These are phyloP conservation scores for Syrrhaptes paradoxus DNA, from an alignment of 2,113 vertebrate species.

Conservation along the genomic window DNA sequence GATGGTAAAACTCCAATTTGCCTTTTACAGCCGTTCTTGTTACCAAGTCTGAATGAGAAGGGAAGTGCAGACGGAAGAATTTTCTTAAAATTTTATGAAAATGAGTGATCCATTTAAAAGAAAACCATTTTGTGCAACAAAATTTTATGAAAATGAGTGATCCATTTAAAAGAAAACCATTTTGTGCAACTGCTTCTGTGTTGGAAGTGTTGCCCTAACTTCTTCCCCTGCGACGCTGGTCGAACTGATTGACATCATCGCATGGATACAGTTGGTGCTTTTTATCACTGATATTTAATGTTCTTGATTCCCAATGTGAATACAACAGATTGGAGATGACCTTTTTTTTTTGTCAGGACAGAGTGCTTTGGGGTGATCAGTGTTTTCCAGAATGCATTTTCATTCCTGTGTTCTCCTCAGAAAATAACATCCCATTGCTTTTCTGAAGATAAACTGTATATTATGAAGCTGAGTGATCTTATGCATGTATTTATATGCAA, in stretches of 20 bases:
- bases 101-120: neutral
- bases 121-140: neutral
- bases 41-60: neutral
- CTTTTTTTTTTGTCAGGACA: neutral
- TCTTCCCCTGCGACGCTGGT: neutral
- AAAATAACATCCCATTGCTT: neutral
- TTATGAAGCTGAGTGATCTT: neutral
- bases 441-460: neutral
- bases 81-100: neutral
- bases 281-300: neutral
- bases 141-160: neutral
- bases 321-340: neutral
- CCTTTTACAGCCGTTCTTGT: neutral
- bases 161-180: neutral
- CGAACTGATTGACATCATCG: neutral
- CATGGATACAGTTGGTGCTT: neutral
- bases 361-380: neutral
- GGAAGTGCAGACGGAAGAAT: neutral
- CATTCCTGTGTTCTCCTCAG: neutral
- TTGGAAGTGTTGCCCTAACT: neutral
- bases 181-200: neutral
- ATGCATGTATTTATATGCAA: neutral
- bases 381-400: neutral
- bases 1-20: conserved; percentile 41
- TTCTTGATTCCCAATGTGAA: neutral